Percentiles rank a stretch among this genome's conserved stretches.
Conservation (phyloP, 2,113 vertebrate genomes). For the Sialia sialis region DNA sequence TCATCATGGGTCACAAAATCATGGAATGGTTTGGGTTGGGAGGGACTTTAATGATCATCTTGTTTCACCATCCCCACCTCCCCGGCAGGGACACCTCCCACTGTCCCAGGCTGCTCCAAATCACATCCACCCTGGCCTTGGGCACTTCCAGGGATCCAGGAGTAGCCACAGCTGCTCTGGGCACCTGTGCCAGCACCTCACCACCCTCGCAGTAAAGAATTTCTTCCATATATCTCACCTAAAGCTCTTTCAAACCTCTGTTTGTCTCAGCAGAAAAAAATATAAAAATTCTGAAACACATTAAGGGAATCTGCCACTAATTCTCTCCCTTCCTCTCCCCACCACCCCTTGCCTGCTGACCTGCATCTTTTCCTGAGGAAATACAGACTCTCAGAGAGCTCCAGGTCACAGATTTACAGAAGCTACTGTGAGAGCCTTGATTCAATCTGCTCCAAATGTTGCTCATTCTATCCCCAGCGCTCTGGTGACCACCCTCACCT, state of each 20-base stretch:
- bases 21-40: background rate
- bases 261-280: background rate
- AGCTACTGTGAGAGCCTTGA: background rate
- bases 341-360: background rate
- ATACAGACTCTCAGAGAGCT: background rate
- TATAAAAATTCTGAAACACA: background rate
- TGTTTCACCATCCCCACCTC: rapidly evolving
- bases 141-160: background rate
- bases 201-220: rapidly evolving
- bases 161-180: background rate
- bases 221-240: background rate
- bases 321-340: rapidly evolving
- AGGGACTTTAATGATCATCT: background rate
- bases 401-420: background rate
- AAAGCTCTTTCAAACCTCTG: background rate
- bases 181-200: background rate
- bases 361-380: background rate
- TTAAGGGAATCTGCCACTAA: background rate
- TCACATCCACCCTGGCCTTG: background rate
- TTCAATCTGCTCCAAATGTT: background rate
- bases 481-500: background rate
- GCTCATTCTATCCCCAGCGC: background rate
- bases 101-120: background rate
- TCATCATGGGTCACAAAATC: background rate
- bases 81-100: background rate